Base-by-base conservation (phyloP, 1,140 invertebrate genomes). In the Drosophila kepulauana region DNA sequence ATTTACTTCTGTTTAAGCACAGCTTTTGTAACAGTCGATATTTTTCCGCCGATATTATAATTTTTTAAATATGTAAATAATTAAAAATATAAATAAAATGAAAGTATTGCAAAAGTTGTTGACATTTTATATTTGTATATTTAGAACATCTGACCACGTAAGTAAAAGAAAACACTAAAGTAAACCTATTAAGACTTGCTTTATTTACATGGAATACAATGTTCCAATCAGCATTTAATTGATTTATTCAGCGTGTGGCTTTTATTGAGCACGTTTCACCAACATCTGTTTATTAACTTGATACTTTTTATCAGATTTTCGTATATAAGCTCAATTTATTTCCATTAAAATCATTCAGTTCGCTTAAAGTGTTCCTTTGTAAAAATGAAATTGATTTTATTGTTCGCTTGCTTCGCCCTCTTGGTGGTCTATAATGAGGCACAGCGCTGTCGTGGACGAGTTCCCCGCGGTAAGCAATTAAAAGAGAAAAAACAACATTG, bases 381-480 rank as follows among this genome's bases (percentile, higher is more conserved):
- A n/a, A 25, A 54, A 8, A 65, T 65, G 49, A 65, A 65, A 33
- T 11, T 54, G n/a, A 30, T 54, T 45, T 25, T 65, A 33, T n/a
- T 65, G 13, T 28, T 65, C n/a, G 49, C 62, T 33, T 65, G 49
- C 25, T 13, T 64, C 6, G 49, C 49, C 1, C 16, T 64, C 13
- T 64, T 33, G 2, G 62, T 64, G 33, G 49, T 38, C 20, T 28
- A 1, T 8, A 28, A 35, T 28, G 30, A 64, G 13, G 62, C 16
- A 1, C 62, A 64, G 35, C 48, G 62, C 6, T 65, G 62, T 15
- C 49, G 62, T 33, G 62, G 62, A 1, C 2, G 38, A 38, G 28
- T 63, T 11, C 25, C 5, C 10, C 20, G 33, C 1, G 1, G 62
- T 65, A 30, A 56, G 62, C 5, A 1, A 5, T 2, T 43, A 7